Percentiles rank a stretch among this genome's conserved stretches.
Conservation (phyloP, 1,140 invertebrate species). For the Octopus sinensis region DNA sequence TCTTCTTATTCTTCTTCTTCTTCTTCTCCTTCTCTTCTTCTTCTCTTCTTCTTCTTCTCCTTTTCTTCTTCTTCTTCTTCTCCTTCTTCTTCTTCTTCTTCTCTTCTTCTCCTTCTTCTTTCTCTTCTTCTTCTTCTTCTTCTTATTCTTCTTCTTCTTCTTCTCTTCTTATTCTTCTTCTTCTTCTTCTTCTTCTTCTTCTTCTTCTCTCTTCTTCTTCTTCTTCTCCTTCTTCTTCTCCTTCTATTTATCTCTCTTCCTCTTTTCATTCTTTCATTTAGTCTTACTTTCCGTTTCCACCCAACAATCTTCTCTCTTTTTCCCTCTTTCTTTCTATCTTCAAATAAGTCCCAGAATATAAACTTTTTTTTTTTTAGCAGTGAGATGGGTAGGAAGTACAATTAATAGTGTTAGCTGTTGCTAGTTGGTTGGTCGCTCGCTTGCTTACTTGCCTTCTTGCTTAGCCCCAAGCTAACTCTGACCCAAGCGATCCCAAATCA, state of each 20-base stretch:
- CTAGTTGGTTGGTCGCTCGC: no score
- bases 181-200: not conserved
- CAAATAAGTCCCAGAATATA: not conserved
- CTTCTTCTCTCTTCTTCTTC: not conserved
- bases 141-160: not conserved
- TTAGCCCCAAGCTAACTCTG: no score
- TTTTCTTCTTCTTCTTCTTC: not conserved
- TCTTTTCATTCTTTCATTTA: not conserved
- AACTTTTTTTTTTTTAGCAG: no score
- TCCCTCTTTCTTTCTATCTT: not conserved
- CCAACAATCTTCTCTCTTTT: not conserved
- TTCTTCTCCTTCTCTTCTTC: not conserved
- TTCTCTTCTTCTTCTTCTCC: not conserved
- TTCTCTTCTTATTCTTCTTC: not conserved
- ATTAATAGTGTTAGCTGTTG: no score
- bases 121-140: not conserved
- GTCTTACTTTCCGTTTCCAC: not conserved
- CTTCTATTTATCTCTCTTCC: not conserved
- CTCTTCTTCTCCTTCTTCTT: not conserved
- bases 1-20: not conserved
- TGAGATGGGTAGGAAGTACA: no score
- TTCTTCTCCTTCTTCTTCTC: not conserved
- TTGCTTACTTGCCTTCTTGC: no score
- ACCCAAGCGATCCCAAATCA: no score
- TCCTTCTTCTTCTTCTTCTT: not conserved